These are phyloP conservation scores for Pseudopodoces humilis DNA, from an alignment of 2,113 vertebrate genomes.

Conservation along the genomic window DNA sequence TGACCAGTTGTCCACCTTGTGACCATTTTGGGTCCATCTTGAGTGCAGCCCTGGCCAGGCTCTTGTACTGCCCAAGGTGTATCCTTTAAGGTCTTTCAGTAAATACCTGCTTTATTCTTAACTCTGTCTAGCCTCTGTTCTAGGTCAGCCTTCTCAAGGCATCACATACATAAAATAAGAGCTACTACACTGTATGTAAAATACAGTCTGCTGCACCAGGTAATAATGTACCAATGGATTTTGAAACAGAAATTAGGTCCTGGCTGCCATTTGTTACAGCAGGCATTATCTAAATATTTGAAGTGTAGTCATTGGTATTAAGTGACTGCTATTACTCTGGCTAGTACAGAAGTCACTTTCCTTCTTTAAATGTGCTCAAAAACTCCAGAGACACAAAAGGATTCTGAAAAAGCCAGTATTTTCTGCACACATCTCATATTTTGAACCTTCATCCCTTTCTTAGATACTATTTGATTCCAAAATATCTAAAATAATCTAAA, in stretches of 20 bases:
- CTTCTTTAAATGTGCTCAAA: neutral
- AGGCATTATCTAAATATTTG: neutral
- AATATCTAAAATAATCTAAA: neutral
- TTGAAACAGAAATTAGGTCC: neutral
- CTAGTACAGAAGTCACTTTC: neutral
- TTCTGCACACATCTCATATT: accelerated
- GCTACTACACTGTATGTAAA: neutral
- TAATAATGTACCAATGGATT: neutral
- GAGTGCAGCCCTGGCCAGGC: too few species aligned
- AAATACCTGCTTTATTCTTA: too few species aligned
- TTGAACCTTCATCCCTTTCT: neutral
- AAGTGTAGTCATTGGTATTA: neutral
- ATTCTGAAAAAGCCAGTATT: neutral
- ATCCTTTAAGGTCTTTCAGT: too few species aligned
- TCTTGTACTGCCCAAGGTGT: too few species aligned
- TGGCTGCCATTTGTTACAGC: neutral
- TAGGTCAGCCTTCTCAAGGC: too few species aligned
- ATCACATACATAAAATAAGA: neutral
- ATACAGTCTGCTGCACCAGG: neutral
- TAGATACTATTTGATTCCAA: neutral
- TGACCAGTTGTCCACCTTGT: too few species aligned
- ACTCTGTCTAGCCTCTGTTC: too few species aligned
- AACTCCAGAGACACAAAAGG: neutral
- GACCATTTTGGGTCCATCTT: too few species aligned
- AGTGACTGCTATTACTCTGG: neutral